phyloP scores from a whole-genome alignment of 1,140 invertebrate species.

The Palaemon carinicauda region DNA sequence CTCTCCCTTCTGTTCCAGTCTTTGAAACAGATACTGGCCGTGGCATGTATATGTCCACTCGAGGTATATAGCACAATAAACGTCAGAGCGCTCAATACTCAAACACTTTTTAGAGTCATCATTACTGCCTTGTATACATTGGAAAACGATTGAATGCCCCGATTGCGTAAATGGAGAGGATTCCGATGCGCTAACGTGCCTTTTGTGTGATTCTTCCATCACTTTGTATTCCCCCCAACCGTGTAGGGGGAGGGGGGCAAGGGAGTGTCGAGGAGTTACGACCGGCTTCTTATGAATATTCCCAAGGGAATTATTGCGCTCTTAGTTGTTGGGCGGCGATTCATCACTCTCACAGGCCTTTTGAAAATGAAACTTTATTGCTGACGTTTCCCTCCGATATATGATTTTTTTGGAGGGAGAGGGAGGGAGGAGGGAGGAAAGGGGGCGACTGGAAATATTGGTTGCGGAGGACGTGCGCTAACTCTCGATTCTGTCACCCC shows the following conservation, averaged over 20 bases:
- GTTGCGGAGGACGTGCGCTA: too few species aligned
- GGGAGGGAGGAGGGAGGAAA: background rate
- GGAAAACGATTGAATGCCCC: slow-evolving; percentile 52
- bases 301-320: slow-evolving; percentile 28
- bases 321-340: slow-evolving; percentile 24
- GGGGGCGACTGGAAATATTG: background rate
- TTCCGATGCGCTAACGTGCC: slow-evolving; percentile 52
- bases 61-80: slow-evolving; percentile 52
- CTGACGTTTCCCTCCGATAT: slow-evolving; percentile 21
- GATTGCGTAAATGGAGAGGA: slow-evolving; percentile 55
- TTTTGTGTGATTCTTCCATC: slow-evolving; percentile 54
- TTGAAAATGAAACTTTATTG: slow-evolving; percentile 49
- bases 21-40: slow-evolving; percentile 49
- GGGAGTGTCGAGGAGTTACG: slow-evolving; percentile 38
- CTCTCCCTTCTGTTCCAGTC: background rate
- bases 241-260: too few species aligned
- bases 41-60: slow-evolving; percentile 45
- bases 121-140: slow-evolving; percentile 56
- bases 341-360: slow-evolving; percentile 26
- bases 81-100: slow-evolving; percentile 49
- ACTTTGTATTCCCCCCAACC: slow-evolving; percentile 26
- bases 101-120: slow-evolving; percentile 53
- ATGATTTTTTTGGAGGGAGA: slow-evolving; percentile 3
- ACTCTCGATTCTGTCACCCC: too few species aligned
- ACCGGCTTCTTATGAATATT: slow-evolving; percentile 50